Conservation (phyloP, 2,888 invertebrate species). For the Watsonalla cultraria region DNA sequence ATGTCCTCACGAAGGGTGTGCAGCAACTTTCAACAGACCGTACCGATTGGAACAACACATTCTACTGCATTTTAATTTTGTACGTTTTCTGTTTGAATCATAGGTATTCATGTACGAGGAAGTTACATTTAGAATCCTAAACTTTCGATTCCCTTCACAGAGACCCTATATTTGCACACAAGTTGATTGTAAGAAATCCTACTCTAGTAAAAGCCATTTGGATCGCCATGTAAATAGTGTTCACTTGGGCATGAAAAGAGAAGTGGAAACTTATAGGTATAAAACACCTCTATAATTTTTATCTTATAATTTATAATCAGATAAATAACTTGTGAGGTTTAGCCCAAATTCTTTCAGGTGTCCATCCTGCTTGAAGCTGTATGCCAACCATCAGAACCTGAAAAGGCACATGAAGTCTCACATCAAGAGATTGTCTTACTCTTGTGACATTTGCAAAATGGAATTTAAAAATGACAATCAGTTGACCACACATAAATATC, state of each 20-base stretch:
- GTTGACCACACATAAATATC: slow-evolving; percentile 75
- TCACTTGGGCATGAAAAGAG: slow-evolving; percentile 51
- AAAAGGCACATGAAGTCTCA: slow-evolving; percentile 77
- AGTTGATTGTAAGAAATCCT: slow-evolving; percentile 78
- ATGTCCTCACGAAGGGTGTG: slow-evolving; percentile 56
- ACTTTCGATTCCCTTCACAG: slow-evolving; percentile 42
- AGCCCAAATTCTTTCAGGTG: slow-evolving; percentile 44
- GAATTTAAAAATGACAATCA: slow-evolving; percentile 78
- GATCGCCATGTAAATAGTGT: slow-evolving; percentile 76
- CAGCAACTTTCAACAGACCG: slow-evolving; percentile 68
- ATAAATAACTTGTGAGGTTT: slow-evolving; percentile 1
- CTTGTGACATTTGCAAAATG: slow-evolving; percentile 69
- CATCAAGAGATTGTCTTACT: slow-evolving; percentile 50
- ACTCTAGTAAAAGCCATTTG: slow-evolving; percentile 79
- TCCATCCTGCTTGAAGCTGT: slow-evolving; percentile 68
- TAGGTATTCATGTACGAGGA: neutral
- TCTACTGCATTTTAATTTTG: slow-evolving; percentile 76
- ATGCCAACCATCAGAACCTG: slow-evolving; percentile 74
- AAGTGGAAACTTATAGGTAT: slow-evolving; percentile 50
- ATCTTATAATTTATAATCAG: neutral
- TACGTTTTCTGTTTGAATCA: slow-evolving; percentile 39
- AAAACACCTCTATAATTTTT: slow-evolving; percentile 2
- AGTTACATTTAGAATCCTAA: neutral
- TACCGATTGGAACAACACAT: slow-evolving; percentile 77
- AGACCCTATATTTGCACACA: slow-evolving; percentile 79